Evolutionary conservation across 2,113 vertebrate species (phyloP), one percentile per base, ranked within the genome.

Genomic region (Protobothrops mucrosquamatus): DNA sequence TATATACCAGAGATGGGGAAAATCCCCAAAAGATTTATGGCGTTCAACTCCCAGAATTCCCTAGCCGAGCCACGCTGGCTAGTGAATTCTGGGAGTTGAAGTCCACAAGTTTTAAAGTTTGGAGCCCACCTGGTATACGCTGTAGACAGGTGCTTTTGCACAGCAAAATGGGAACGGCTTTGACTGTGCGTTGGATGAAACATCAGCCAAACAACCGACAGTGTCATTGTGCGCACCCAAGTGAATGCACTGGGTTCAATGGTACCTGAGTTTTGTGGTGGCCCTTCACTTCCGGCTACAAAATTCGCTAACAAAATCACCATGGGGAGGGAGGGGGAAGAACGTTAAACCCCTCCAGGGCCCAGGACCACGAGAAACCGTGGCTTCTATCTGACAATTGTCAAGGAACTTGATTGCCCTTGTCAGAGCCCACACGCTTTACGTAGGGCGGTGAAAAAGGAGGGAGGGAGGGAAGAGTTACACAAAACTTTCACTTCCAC

Each of bases 401-500:
- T 95, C 94, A 94, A 89, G 94, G 26, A 94, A 92, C 91, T 95
- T 94, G 90, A 94, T 11, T 94, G n/a, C n/a, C n/a, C n/a, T n/a
- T n/a, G n/a, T 91, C 91, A 94, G 95, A 96, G 92, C 93, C 91
- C 95, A 94, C 94, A 91, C 2, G 29, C 91, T 91, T 94, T 95
- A 94, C 2, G 85, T 93, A 94, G 95, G 95, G 95, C 95, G 14
- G 59, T 85, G 86, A 95, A 90, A 95, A 48, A 95, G 94, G 94
- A 95, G 96, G 94, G 88, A 88, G 64, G 52, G 90, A 95, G 95
- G 95, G 95, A 94, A 20, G 6, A 39, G 57, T 93, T 92, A 93
- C 93, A 92, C 96, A 96, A 97, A 95, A 95, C 91, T 59, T 91
- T 95, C 91, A 94, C 95, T 96, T 97, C 94, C 95, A 95, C 95